A percentile compares a stretch with the other conserved stretches of the same genome.
phyloP scores from a whole-genome alignment of 1,140 invertebrate species.

The Drosophila subpulchrella region DNA sequence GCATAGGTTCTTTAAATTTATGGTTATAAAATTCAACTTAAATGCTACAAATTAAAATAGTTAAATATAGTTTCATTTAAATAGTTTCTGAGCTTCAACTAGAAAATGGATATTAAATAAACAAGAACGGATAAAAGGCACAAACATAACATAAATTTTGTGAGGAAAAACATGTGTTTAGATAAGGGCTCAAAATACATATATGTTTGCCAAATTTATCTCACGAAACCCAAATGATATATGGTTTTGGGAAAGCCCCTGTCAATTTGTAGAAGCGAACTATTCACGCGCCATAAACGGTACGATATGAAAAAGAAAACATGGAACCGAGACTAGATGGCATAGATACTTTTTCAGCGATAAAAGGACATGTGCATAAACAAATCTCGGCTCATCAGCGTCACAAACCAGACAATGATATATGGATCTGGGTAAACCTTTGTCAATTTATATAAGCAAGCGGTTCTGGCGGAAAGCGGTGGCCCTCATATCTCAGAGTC shows the following conservation, averaged over 20 bases:
- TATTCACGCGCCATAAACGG: conserved; percentile 19
- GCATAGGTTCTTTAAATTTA: too few species aligned
- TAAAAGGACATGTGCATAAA: conserved; percentile 47
- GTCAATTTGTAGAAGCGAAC: conserved; percentile 34
- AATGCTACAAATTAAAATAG: too few species aligned
- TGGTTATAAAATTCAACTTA: too few species aligned
- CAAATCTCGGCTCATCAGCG: conserved; percentile 65
- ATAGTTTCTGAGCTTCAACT: too few species aligned
- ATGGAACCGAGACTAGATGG: conserved; percentile 21
- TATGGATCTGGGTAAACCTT: conserved; percentile 58
- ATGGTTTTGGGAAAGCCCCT: conserved; percentile 12
- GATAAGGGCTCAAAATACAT: background rate
- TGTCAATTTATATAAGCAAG: conserved; percentile 68
- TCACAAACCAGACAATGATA: conserved; percentile 70
- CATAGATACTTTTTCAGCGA: conserved; percentile 21
- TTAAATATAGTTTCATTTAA: background rate
- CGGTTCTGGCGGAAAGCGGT: conserved; percentile 33
- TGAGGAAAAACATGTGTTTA: background rate
- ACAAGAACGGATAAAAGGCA: background rate
- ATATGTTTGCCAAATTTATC: conserved; percentile 6
- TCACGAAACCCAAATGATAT: conserved; percentile 13
- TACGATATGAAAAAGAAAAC: conserved; percentile 13
- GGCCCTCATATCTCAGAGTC: conserved; percentile 31
- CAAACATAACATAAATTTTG: background rate
- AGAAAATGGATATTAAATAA: background rate